Conservation (phyloP, 2,113 vertebrate species). For the Heloderma charlesbogerti region DNA sequence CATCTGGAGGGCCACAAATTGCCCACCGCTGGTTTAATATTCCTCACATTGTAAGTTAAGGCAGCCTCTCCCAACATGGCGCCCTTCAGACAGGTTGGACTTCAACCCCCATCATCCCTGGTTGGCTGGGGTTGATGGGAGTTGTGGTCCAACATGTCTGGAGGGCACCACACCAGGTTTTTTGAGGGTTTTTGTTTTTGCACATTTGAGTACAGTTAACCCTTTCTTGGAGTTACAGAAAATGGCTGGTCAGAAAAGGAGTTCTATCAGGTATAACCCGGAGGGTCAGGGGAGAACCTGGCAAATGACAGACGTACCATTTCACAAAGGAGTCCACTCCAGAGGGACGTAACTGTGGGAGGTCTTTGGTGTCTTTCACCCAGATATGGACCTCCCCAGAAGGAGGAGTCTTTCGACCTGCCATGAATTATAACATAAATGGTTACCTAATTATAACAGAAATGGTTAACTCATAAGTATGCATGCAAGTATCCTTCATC, state of each 20-base stretch:
- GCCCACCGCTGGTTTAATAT: background rate
- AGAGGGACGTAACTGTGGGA: conserved; percentile 75
- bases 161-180: too few species aligned
- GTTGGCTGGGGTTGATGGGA: background rate
- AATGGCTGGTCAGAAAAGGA: background rate
- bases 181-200: background rate
- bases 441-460: background rate
- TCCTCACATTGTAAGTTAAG: too few species aligned
- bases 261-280: background rate
- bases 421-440: background rate
- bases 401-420: conserved; percentile 71
- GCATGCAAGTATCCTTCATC: background rate
- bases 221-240: background rate
- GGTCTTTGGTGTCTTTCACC: conserved; percentile 76
- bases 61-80: too few species aligned
- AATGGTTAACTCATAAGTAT: background rate
- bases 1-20: background rate
- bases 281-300: background rate
- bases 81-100: background rate
- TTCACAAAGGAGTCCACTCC: conserved; percentile 80
- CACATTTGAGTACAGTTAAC: background rate
- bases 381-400: conserved; percentile 78
- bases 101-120: background rate
- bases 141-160: background rate
- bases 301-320: conserved; percentile 61